A percentile compares a stretch with the other conserved stretches of the same genome.
phyloP scores from a whole-genome alignment of 1,140 invertebrate genomes.

The Saccostrea glomerata region DNA sequence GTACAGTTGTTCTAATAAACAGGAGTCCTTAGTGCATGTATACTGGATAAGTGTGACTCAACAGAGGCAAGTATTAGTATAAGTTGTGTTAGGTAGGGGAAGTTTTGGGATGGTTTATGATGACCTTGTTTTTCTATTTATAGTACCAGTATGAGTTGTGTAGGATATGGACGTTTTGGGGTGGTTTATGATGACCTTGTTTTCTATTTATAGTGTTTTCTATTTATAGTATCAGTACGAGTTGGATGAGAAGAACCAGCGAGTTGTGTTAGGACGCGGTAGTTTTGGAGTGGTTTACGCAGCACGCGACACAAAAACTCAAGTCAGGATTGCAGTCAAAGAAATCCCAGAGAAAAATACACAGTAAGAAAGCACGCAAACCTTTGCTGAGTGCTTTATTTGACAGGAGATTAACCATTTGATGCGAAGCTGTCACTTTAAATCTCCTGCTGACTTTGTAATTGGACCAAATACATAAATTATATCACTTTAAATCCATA shows the following conservation, averaged over 20 bases:
- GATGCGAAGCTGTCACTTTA: too few relatives aligned
- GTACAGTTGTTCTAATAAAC: neutral
- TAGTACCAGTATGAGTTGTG: slow-evolving; percentile 94
- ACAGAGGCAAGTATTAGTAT: neutral
- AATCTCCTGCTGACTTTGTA: too few relatives aligned
- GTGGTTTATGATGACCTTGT: neutral
- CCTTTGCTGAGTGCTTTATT: too few relatives aligned
- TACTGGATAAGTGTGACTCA: neutral
- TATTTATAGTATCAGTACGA: slow-evolving; percentile 95
- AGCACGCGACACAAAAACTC: slow-evolving; percentile 95
- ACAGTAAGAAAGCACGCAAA: slow-evolving; percentile 81
- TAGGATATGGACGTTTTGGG: neutral
- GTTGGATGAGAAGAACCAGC: slow-evolving; percentile 92
- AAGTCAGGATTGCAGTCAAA: slow-evolving; percentile 97
- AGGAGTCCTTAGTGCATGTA: too few relatives aligned
- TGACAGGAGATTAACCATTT: too few relatives aligned
- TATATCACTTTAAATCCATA: too few relatives aligned
- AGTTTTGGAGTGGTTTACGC: slow-evolving; percentile 98
- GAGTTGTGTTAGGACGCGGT: slow-evolving; percentile 94
- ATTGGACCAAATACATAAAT: too few relatives aligned
- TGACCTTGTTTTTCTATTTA: slow-evolving; percentile 62
- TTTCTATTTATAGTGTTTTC: slow-evolving; percentile 82
- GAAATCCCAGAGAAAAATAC: slow-evolving; percentile 98
- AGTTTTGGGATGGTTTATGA: too few relatives aligned
- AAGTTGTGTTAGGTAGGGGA: too few relatives aligned